phyloP scores from a whole-genome alignment of 1,140 invertebrate genomes.

The Helicoverpa zea region DNA sequence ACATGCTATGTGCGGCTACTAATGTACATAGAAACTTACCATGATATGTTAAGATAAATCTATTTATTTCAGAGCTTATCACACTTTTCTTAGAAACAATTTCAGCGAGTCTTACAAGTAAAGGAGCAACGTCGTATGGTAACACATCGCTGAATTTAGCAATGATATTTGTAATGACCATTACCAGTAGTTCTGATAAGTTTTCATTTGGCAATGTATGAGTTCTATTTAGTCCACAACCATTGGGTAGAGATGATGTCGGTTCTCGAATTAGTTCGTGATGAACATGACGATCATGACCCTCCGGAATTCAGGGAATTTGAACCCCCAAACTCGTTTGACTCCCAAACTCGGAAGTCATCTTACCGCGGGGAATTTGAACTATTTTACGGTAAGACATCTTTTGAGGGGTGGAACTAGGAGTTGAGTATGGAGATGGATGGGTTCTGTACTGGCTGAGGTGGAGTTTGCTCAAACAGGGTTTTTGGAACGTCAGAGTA shows the following conservation, averaged over 20 bases:
- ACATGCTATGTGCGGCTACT: too few species aligned
- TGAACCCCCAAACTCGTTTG: too few species aligned
- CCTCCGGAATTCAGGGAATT: background rate
- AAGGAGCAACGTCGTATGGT: conserved; percentile 17
- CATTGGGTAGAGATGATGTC: background rate
- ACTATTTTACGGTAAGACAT: background rate
- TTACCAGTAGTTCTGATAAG: too few species aligned
- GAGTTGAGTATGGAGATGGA: background rate
- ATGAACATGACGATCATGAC: background rate
- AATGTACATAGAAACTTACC: too few species aligned
- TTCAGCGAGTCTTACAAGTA: background rate
- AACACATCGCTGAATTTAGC: background rate
- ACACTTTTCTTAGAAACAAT: background rate
- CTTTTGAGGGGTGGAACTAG: too few species aligned
- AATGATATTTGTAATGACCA: too few species aligned
- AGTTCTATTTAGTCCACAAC: too few species aligned
- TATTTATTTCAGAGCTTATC: too few species aligned
- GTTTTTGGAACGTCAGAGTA: background rate
- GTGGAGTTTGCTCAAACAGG: background rate
- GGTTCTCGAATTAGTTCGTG: too few species aligned
- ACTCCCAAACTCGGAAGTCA: background rate
- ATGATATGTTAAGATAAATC: too few species aligned
- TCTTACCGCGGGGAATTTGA: background rate
- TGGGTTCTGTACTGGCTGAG: background rate
- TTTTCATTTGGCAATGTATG: too few species aligned